Conservation (phyloP, 2,888 invertebrate genomes). For the Limnephilus marmoratus region DNA sequence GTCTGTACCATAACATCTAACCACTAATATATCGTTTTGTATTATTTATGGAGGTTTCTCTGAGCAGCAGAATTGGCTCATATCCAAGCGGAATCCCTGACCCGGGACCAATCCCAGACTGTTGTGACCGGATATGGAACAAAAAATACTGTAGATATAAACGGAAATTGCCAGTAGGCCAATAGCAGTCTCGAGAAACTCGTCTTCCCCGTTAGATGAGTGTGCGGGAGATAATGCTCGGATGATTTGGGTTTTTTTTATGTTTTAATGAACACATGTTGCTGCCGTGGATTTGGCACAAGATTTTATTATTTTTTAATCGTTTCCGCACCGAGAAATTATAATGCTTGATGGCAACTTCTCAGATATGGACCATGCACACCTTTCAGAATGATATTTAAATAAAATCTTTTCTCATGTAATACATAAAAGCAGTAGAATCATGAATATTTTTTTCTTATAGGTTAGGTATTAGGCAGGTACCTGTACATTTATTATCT, state of each 20-base stretch:
- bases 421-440: not conserved
- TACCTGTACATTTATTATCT: not conserved
- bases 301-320: not conserved
- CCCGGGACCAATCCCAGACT: conserved; percentile 38
- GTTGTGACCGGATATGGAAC: conserved; percentile 36
- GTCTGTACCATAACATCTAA: not conserved
- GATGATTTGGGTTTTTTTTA: not conserved
- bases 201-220: conserved; percentile 18
- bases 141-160: conserved; percentile 11
- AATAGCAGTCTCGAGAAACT: not conserved
- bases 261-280: conserved; percentile 11
- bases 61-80: conserved; percentile 13
- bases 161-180: conserved; percentile 32
- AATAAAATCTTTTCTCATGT: not conserved
- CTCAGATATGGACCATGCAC: not conserved
- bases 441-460: not conserved
- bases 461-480: not conserved
- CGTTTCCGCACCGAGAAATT: not conserved
- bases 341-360: not conserved
- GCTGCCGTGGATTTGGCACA: not conserved
- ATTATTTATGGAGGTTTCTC: not conserved
- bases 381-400: not conserved
- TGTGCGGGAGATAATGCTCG: not conserved
- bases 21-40: not conserved
- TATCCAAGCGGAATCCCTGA: conserved; percentile 22